Evolutionary conservation across 2,888 invertebrate genomes (phyloP), one percentile per base, ranked within the genome.

Genomic region (Drosophila mimica): DNA sequence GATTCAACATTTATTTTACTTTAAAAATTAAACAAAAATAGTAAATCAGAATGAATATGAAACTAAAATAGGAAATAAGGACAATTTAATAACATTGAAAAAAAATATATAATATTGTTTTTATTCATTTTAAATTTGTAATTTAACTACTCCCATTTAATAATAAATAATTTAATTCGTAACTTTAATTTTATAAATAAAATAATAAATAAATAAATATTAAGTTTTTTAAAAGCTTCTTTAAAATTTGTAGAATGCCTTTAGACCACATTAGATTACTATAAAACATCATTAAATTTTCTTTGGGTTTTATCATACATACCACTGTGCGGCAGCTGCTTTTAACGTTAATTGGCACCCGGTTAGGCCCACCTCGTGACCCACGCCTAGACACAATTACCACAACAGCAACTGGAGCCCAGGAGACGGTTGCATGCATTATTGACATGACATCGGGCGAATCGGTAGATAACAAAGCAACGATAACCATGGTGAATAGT

Each of bases 401-500:
- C 28, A 59, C n/a, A 59, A 59, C 49, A 59, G 33, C 25, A 17
- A 49, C 38, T 28, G n/a, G 36, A 46, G 25, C 25, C 40, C 34
- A 20, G 43, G 34, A n/a, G 46, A 28, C 68, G 59, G 58, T 89
- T 70, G 91, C 88, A 88, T 88, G 90, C 88, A 76, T 85, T 72
- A 88, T 78, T 82, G 90, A 75, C 90, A 85, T 77, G 86, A 75
- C 90, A 81, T 72, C 79, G 75, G 73, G 76, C 57, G 62, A 71
- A 74, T 89, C 66, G 61, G 61, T 66, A 88, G 91, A 91, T 90
- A 91, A 90, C 90, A 90, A 90, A 74, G 56, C 48, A 54, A 13
- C 74, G 66, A 91, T 91, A 82, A 88, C 87, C 91, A 88, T 91
- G 90, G 91, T 80, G 88, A 87, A 88, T 76, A 65, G 65, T 60